Percentiles rank a stretch among this genome's conserved stretches.
phyloP scores from a whole-genome alignment of 2,113 vertebrate species.

The Nibea coibor region DNA sequence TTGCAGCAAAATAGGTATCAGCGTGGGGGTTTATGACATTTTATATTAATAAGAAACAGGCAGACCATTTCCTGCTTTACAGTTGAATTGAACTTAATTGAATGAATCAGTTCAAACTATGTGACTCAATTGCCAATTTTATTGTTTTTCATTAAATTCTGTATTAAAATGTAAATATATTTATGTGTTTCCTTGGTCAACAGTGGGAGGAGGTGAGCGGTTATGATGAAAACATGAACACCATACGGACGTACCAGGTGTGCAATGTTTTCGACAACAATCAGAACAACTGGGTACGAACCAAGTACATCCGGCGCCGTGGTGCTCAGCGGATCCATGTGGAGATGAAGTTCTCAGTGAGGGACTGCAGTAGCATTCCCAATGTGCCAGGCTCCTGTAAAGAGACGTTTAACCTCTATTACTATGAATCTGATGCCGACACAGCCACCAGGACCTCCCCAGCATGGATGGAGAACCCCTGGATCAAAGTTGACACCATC shows the following conservation, averaged over 20 bases:
- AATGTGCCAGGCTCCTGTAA: slow-evolving; percentile 98
- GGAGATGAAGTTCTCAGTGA: slow-evolving; percentile 99
- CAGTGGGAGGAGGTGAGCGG: slow-evolving; percentile 99
- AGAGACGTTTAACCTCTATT: slow-evolving; percentile 99
- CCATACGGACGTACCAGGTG: slow-evolving; percentile 98
- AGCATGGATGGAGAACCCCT: slow-evolving; percentile 98
- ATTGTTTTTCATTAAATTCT: neutral
- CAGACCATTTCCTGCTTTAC: slow-evolving; percentile 41
- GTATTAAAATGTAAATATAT: neutral
- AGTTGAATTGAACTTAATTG: slow-evolving; percentile 47
- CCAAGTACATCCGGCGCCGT: slow-evolving; percentile 93
- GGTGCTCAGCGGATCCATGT: slow-evolving; percentile 96
- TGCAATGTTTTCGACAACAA: slow-evolving; percentile 98
- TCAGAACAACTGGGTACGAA: slow-evolving; percentile 99
- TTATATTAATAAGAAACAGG: slow-evolving; percentile 49
- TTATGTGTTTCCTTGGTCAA: slow-evolving; percentile 44
- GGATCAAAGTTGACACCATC: slow-evolving; percentile 98
- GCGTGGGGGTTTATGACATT: slow-evolving; percentile 10
- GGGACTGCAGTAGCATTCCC: slow-evolving; percentile 98
- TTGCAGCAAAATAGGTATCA: slow-evolving; percentile 29
- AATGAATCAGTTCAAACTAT: slow-evolving; percentile 21
- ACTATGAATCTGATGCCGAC: slow-evolving; percentile 93
- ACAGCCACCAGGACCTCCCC: slow-evolving; percentile 92
- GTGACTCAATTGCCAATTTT: slow-evolving; percentile 16
- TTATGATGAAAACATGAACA: slow-evolving; percentile 99